Base-by-base conservation (phyloP, 2,797 vertebrate genomes). In the Gallinago nigripennis region DNA sequence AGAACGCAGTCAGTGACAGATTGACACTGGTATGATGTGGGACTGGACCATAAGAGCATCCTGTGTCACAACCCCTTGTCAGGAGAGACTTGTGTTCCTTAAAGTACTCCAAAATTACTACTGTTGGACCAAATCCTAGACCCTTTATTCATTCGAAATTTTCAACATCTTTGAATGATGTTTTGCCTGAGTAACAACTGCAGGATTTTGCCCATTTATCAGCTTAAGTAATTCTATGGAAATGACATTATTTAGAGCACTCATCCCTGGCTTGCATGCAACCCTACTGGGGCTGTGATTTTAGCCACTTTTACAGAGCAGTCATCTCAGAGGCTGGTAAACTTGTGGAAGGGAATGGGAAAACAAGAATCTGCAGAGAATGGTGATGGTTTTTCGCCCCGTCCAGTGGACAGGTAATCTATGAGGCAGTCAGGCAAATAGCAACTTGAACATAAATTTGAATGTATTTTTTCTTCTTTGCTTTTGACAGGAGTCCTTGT, bases 401-500 rank as follows among this genome's bases (percentile, higher is more conserved):
- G 84, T 86, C 33, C 43, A 68, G 48, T 60, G 63, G 58, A 33
- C 58, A 80, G 51, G 45, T 91, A 95, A 91, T 93, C 78, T 71
- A 87, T 51, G 86, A 95, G 68, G 83, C 71, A 92, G 78, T 66
- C 95, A 94, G 61, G 86, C 71, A 85, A 95, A 94, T 0, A 89
- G 81, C 71, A 87, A 72, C 48, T 64, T 84, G 78, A 79, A 92
- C 64, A 85, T 88, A 92, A 86, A 94, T 96, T 95, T 96, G 50
- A 94, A 95, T 95, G 72, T 46, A 51, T 83, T 94, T 87, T 92
- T 95, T 73, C 23, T 73, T 77, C 77, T 61, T 80, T 81, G 57
- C 33, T 88, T 80, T 92, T 91, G 88, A 92, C 90, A 96, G 41
- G 73, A 90, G 75, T 80, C 86, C 92, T 93, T 91, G 88, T 94